These are phyloP conservation scores for Gobiocypris rarus DNA, from an alignment of 2,113 vertebrate genomes.

Conservation along the genomic window DNA sequence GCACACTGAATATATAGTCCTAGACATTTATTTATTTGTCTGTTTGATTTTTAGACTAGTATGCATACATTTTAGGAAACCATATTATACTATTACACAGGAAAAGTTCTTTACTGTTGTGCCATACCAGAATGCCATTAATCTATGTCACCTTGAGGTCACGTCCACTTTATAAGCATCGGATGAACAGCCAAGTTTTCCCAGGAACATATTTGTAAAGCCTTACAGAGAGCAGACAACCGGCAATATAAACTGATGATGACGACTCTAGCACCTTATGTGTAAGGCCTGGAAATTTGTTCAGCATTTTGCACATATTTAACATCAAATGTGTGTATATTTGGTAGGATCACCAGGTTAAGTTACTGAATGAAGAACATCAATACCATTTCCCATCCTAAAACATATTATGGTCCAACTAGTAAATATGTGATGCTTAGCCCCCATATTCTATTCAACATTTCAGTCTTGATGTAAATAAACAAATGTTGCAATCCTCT, in stretches of 20 bases:
- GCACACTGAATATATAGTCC: too few relatives aligned
- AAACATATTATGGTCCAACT: too few relatives aligned
- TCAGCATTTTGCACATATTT: conserved; percentile 25
- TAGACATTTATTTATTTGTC: too few relatives aligned
- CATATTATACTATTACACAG: not conserved
- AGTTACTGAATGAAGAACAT: not conserved
- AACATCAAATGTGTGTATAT: not conserved
- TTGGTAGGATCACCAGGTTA: not conserved
- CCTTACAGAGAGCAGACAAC: not conserved
- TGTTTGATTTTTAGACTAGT: too few relatives aligned
- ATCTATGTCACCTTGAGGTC: not conserved
- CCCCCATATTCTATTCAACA: conserved; percentile 15
- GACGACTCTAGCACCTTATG: conserved; percentile 5
- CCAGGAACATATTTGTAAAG: conserved; percentile 13
- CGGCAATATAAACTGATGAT: not conserved
- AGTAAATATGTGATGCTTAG: too few relatives aligned
- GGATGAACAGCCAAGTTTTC: conserved; percentile 6
- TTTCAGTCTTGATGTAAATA: conserved; percentile 62
- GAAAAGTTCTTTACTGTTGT: not conserved
- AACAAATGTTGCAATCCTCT: conserved; percentile 61
- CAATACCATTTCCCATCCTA: not conserved
- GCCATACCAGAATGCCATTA: not conserved
- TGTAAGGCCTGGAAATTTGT: not conserved
- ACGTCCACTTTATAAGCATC: conserved; percentile 15
- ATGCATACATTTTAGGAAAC: not conserved